These are phyloP conservation scores for Catocala nupta DNA, from an alignment of 2,888 invertebrate genomes.

Conservation along the genomic window DNA sequence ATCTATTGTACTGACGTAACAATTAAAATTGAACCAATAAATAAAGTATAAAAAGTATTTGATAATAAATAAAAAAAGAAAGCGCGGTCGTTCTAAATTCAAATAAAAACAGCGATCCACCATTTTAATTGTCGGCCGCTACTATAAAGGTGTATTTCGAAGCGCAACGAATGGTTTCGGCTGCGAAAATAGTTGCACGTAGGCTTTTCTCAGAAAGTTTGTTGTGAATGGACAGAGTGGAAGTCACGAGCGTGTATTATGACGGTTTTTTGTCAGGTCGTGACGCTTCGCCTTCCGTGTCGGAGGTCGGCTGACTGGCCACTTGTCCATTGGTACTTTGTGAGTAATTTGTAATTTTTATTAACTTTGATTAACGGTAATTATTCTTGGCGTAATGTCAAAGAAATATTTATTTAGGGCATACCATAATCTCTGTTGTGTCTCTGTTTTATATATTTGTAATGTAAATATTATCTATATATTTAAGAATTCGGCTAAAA, in stretches of 20 bases:
- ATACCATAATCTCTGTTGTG: too few relatives aligned
- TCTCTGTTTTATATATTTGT: too few relatives aligned
- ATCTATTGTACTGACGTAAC: background rate
- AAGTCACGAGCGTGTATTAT: slow-evolving; percentile 76
- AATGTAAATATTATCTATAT: too few relatives aligned
- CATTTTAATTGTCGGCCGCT: slow-evolving; percentile 41
- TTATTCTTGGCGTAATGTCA: too few relatives aligned
- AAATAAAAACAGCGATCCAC: slow-evolving; percentile 21
- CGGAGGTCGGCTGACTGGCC: slow-evolving; percentile 69
- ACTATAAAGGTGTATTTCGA: slow-evolving; percentile 40
- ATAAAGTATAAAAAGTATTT: background rate
- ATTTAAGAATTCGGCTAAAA: too few relatives aligned
- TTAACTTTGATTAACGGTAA: background rate
- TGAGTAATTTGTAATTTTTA: slow-evolving; percentile 9
- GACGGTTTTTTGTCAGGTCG: slow-evolving; percentile 72
- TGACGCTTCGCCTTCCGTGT: slow-evolving; percentile 76
- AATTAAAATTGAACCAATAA: too few relatives aligned
- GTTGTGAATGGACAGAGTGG: slow-evolving; percentile 70
- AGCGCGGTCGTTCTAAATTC: slow-evolving; percentile 2
- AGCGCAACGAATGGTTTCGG: slow-evolving; percentile 48
- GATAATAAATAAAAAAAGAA: slow-evolving; percentile 4
- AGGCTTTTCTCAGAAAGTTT: slow-evolving; percentile 71
- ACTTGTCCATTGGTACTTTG: slow-evolving; percentile 58
- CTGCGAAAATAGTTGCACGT: slow-evolving; percentile 78
- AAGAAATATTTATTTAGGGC: too few relatives aligned